phyloP scores from a whole-genome alignment of 2,888 invertebrate genomes.

The Muscina levida region DNA sequence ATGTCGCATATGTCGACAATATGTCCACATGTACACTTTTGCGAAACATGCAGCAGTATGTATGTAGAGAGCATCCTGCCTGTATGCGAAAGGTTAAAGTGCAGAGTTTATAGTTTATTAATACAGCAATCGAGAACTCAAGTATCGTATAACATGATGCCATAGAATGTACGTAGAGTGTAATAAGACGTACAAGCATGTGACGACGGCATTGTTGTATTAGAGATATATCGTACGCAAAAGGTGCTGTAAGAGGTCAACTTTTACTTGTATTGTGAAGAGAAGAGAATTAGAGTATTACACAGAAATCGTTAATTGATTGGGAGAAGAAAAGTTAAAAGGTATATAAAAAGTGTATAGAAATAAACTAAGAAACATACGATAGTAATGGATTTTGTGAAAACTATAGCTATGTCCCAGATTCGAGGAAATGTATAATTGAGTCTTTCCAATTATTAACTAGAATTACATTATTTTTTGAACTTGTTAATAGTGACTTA shows the following conservation, averaged over 20 bases:
- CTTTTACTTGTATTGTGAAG: background rate
- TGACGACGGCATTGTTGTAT: constrained; percentile 2
- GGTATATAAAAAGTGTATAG: too few species aligned
- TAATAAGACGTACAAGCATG: background rate
- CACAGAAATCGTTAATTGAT: too few species aligned
- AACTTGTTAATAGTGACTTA: too few species aligned
- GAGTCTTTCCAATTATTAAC: too few species aligned
- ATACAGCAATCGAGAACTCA: constrained; percentile 60
- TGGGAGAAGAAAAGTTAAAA: too few species aligned
- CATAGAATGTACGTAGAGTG: background rate
- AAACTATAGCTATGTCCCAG: too few species aligned
- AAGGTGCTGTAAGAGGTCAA: constrained; percentile 18
- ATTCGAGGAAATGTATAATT: too few species aligned
- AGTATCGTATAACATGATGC: constrained; percentile 44
- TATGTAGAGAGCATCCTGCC: background rate
- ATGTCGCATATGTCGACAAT: constrained; percentile 2
- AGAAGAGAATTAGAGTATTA: too few species aligned
- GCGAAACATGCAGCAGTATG: constrained; percentile 10
- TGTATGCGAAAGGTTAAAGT: constrained; percentile 32
- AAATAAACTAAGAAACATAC: too few species aligned
- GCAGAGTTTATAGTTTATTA: constrained; percentile 46
- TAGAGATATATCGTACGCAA: background rate
- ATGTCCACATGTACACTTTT: constrained; percentile 2
- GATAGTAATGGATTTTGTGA: too few species aligned
- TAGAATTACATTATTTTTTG: too few species aligned